Evolutionary conservation across 2,113 vertebrate genomes (phyloP).

Genomic region (Cathartes aura): DNA sequence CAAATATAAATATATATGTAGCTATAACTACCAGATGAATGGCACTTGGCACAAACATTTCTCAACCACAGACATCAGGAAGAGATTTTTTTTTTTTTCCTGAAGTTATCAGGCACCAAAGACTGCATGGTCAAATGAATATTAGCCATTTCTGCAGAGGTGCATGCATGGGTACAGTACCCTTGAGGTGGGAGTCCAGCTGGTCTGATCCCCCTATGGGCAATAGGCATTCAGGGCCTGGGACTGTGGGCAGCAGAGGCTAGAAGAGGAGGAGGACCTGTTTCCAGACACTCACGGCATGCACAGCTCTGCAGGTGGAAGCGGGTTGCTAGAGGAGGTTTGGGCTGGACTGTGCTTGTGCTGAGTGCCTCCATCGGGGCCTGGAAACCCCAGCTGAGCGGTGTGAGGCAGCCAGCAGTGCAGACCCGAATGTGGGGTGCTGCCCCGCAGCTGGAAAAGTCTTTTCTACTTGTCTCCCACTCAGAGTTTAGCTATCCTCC

Average conservation of each 20-base stretch:
- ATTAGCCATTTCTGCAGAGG: neutral
- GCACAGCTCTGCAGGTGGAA: neutral
- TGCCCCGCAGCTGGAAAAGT: neutral
- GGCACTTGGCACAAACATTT: constrained; percentile 5
- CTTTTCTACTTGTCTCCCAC: neutral
- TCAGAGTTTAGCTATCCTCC: neutral
- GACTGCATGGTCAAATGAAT: neutral
- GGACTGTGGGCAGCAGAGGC: neutral
- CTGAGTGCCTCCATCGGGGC: accelerated
- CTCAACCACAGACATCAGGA: neutral
- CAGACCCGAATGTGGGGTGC: neutral
- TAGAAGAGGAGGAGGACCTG: neutral
- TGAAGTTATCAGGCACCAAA: neutral
- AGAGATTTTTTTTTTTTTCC: neutral
- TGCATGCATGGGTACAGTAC: neutral
- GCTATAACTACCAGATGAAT: constrained; percentile 43
- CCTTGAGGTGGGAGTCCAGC: neutral
- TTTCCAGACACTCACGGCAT: neutral
- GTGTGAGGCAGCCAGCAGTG: neutral
- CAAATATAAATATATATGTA: constrained; percentile 42
- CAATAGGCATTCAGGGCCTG: neutral
- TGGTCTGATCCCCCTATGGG: accelerated
- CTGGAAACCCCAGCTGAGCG: neutral
- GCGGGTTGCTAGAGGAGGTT: neutral
- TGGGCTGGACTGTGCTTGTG: neutral